Base-by-base conservation (phyloP, 2,113 vertebrate genomes). In the Brachirus orientalis region DNA sequence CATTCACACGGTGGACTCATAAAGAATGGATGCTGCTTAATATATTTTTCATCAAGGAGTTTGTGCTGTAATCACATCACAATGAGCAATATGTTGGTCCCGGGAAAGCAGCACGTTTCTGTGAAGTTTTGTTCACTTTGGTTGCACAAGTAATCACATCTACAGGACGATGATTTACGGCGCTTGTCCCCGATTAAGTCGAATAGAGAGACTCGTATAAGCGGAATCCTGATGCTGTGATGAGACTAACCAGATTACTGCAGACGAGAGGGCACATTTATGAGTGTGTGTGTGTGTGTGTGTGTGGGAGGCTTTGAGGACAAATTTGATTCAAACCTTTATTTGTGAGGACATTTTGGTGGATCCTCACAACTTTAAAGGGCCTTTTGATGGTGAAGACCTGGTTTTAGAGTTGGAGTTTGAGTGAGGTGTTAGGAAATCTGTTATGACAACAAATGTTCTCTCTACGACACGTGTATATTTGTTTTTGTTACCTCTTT, bases 11-110 rank as follows among this genome's bases (percentile, higher is more conserved):
- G 58, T 14, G 45, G 17, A 62, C 75, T 85, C 77, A 79, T 86
- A 76, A 79, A 77, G 52, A 83, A 81, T 69, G 45, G 46, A 77
- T 84, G 50, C 33, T 33, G n/a, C 63, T 52, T 62, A 38, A 80
- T 82, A 54, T n/a, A n/a, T n/a, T n/a, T 72, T 82, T 82, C 53
- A 86, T 79, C 38, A 56, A 54, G 59, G 28, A 53, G 55, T n/a
- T 60, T 81, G 64, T 60, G 7, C 53, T 43, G 52, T 77, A 72
- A 82, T 79, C 53, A 59, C 57, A 72, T 80, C 20, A 28, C 59
- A 53, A 48, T 47, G 33, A 8, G 71, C 47, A 59, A 65, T 69
- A 69, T 60, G 47, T 50, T 17, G 20, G 16, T 57, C 40, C 47
- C n/a, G 0, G 14, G 43, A 64, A 55, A 61, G 33, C 35, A 1